phyloP scores from a whole-genome alignment of 2,113 vertebrate species.

The Budorcas taxicolor region DNA sequence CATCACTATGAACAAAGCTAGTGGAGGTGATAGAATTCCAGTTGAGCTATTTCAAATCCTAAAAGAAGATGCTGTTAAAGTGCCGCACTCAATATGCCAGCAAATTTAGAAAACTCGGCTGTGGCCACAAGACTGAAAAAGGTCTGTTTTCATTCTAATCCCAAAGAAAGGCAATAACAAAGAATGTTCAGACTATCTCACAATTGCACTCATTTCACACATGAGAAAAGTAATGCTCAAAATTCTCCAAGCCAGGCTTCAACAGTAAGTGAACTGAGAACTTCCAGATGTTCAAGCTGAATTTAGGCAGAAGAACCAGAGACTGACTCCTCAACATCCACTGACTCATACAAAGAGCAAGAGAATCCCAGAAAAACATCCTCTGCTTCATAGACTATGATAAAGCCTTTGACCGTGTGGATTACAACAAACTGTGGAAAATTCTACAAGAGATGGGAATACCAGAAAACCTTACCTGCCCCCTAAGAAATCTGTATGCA shows the following conservation, averaged over 20 bases:
- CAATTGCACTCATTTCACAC: not conserved
- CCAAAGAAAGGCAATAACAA: not conserved
- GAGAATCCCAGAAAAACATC: not conserved
- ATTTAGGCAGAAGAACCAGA: not conserved
- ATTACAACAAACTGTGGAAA: not conserved
- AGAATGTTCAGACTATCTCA: not conserved
- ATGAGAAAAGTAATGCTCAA: not conserved
- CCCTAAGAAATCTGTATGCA: not conserved
- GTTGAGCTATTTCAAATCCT: not conserved
- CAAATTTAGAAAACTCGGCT: not conserved
- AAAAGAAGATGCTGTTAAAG: not conserved
- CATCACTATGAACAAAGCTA: not conserved
- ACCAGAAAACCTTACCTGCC: not conserved
- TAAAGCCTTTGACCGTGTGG: not conserved
- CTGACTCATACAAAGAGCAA: not conserved
- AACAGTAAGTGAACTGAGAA: not conserved
- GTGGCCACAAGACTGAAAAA: not conserved
- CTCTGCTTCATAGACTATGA: not conserved
- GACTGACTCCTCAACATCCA: not conserved
- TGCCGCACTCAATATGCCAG: not conserved
- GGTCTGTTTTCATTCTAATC: not conserved
- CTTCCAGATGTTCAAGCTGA: not conserved
- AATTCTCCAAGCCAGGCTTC: not conserved
- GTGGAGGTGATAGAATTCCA: not conserved
- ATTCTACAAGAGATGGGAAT: not conserved